These are phyloP conservation scores for Macrotis lagotis DNA, from an alignment of 2,113 vertebrate genomes.

Conservation along the genomic window DNA sequence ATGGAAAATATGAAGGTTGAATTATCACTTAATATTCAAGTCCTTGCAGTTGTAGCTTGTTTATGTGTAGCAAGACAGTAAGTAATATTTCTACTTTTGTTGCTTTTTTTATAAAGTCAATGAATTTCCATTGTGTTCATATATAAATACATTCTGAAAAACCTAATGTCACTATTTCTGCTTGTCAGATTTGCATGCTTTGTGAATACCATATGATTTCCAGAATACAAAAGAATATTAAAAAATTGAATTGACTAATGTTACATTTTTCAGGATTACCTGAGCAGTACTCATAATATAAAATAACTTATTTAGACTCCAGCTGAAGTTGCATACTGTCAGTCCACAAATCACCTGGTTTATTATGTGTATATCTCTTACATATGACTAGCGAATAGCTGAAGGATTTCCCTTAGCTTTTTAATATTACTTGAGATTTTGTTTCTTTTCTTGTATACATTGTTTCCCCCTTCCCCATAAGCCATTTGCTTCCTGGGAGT, in stretches of 20 bases:
- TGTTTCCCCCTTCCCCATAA: neutral
- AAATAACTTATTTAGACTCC: neutral
- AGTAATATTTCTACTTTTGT: slow-evolving; percentile 67
- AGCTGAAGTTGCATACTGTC: neutral
- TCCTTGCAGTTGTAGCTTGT: slow-evolving; percentile 81
- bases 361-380: neutral
- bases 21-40: slow-evolving; percentile 80
- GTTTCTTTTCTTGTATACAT: neutral
- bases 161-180: neutral
- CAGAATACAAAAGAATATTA: slow-evolving; percentile 34
- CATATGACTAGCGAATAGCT: neutral
- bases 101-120: neutral
- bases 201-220: slow-evolving; percentile 17
- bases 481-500: neutral
- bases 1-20: slow-evolving; percentile 83
- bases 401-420: neutral
- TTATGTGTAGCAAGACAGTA: slow-evolving; percentile 78
- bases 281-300: neutral
- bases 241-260: slow-evolving; percentile 12
- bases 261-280: neutral
- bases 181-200: slow-evolving; percentile 8
- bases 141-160: slow-evolving; percentile 20
- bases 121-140: neutral
- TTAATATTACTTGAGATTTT: neutral
- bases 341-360: neutral